Percentiles rank a stretch among this genome's conserved stretches.
These are phyloP conservation scores for Heliconius melpomene DNA, from an alignment of 1,140 invertebrate species.

Conservation along the genomic window DNA sequence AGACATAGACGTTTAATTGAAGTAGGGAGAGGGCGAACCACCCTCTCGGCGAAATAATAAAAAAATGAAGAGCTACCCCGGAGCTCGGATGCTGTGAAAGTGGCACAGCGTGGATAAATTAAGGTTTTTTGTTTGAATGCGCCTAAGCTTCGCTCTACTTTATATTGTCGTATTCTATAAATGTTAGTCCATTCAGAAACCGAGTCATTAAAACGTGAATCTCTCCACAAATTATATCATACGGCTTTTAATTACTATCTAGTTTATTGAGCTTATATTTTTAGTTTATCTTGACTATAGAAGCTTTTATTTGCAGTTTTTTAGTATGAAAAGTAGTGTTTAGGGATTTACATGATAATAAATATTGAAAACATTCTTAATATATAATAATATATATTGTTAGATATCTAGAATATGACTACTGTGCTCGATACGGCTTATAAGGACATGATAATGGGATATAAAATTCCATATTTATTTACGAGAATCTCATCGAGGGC, in stretches of 20 bases:
- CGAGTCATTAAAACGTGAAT: conserved; percentile 63
- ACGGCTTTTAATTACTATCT: conserved; percentile 34
- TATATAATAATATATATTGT: background rate
- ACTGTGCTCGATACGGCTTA: background rate
- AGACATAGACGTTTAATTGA: conserved; percentile 79
- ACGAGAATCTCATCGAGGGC: conserved; percentile 66
- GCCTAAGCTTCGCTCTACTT: conserved; percentile 76
- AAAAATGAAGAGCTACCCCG: conserved; percentile 74
- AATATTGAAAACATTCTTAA: background rate
- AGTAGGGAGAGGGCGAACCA: conserved; percentile 64
- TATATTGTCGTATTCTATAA: conserved; percentile 76
- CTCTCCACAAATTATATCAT: conserved; percentile 48
- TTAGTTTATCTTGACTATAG: background rate
- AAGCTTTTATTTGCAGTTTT: background rate
- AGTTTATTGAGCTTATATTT: conserved; percentile 3
- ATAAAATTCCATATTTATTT: conserved; percentile 72
- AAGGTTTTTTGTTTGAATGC: conserved; percentile 77
- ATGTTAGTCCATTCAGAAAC: conserved; percentile 72
- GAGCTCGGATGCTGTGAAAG: conserved; percentile 78
- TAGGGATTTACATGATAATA: background rate
- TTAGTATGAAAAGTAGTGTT: background rate
- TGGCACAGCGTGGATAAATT: conserved; percentile 79
- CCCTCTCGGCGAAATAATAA: conserved; percentile 69
- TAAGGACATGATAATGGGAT: conserved; percentile 43
- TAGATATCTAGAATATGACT: background rate